phyloP scores from a whole-genome alignment of 1,140 invertebrate genomes.

The Drosophila tsacasi region DNA sequence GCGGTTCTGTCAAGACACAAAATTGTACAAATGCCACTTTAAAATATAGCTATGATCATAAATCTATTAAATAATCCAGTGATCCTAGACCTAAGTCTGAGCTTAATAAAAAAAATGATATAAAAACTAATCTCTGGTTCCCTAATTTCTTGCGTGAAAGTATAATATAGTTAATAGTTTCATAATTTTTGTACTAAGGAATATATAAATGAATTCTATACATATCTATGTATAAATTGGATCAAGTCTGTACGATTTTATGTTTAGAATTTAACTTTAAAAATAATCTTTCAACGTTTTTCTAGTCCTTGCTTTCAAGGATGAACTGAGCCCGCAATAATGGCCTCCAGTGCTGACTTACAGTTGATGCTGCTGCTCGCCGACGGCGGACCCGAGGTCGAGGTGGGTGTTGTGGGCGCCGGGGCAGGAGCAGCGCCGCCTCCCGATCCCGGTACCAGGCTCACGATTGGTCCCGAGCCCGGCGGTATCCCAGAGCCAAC shows the following conservation, averaged over 20 bases:
- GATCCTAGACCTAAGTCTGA: background rate
- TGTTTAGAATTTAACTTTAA: background rate
- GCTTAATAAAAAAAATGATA: background rate
- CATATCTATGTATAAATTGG: background rate
- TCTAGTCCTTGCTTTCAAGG: background rate
- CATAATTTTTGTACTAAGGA: too few species aligned
- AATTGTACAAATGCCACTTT: background rate
- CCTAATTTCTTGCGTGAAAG: background rate
- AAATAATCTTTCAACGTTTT: background rate
- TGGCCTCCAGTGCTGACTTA: constrained; percentile 80
- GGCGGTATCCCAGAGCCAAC: background rate
- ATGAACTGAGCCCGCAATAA: background rate
- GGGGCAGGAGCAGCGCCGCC: constrained; percentile 85
- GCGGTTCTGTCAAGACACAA: background rate
- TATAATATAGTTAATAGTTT: background rate
- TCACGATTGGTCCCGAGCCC: constrained; percentile 69
- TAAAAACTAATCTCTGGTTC: background rate
- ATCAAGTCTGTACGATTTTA: background rate
- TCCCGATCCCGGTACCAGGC: constrained; percentile 18
- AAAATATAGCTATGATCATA: background rate
- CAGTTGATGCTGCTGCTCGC: constrained; percentile 89
- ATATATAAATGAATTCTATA: too few species aligned
- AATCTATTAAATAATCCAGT: background rate
- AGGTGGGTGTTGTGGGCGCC: constrained; percentile 87
- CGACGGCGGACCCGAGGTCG: constrained; percentile 88